Percentiles rank a stretch among this genome's conserved stretches.
phyloP scores from a whole-genome alignment of 2,113 vertebrate species.

The Hyperopisus bebe region DNA sequence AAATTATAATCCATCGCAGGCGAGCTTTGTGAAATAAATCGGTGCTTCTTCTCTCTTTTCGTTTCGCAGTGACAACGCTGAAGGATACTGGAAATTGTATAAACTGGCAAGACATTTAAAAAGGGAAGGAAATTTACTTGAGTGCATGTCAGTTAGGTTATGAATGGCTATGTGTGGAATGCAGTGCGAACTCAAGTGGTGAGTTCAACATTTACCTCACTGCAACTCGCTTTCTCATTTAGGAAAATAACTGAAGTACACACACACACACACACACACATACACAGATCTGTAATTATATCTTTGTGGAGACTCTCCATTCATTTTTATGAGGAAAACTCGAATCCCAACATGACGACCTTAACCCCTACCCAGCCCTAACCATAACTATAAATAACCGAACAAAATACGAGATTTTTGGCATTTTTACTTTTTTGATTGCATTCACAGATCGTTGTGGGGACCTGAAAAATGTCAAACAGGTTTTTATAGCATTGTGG shows the following conservation, averaged over 20 bases:
- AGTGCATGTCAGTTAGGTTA: background rate
- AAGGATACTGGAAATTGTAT: background rate
- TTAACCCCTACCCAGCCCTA: background rate
- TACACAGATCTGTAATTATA: background rate
- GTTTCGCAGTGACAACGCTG: background rate
- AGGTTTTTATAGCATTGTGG: background rate
- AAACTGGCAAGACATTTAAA: background rate
- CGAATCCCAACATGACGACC: too few species aligned
- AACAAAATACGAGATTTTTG: too few species aligned
- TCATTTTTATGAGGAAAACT: too few species aligned
- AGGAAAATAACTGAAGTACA: background rate
- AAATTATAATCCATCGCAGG: background rate
- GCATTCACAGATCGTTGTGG: too few species aligned
- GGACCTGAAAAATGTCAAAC: too few species aligned
- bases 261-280: slow-evolving; percentile 15
- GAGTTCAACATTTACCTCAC: background rate
- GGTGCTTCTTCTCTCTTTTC: background rate
- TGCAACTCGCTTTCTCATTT: background rate
- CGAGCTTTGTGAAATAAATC: background rate
- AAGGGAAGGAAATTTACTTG: background rate
- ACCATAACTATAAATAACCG: too few species aligned
- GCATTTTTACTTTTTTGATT: too few species aligned
- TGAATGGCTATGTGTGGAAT: background rate
- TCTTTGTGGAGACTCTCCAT: too few species aligned
- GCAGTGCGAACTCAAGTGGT: background rate